Evolutionary conservation across 1,140 invertebrate genomes (phyloP).

Genomic region (Heliconius hewitsoni): DNA sequence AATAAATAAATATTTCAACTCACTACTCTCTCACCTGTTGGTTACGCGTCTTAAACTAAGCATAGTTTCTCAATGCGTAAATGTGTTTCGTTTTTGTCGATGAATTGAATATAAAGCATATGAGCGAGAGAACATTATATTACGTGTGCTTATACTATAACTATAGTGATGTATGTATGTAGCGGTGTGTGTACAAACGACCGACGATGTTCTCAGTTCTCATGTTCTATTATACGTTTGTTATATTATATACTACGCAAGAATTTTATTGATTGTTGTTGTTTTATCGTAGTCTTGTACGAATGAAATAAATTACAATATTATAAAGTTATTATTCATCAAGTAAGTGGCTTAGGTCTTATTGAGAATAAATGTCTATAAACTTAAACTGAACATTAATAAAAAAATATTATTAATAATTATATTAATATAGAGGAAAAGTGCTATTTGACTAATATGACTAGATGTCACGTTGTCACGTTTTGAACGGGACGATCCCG

Average conservation of each 20-base stretch:
- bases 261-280: constrained; percentile 17
- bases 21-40: constrained; percentile 53
- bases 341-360: too few relatives aligned
- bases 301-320: not conserved
- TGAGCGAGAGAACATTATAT: constrained; percentile 41
- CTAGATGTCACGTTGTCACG: too few relatives aligned
- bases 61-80: constrained; percentile 41
- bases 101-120: constrained; percentile 42
- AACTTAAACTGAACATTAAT: too few relatives aligned
- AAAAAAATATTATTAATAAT: not conserved
- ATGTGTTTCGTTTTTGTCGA: constrained; percentile 48
- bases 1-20: constrained; percentile 32
- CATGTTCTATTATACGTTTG: constrained; percentile 33
- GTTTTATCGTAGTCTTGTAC: not conserved
- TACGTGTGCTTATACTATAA: constrained; percentile 30
- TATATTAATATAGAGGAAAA: not conserved
- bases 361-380: too few relatives aligned
- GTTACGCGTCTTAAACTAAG: constrained; percentile 44
- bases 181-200: constrained; percentile 37
- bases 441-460: too few relatives aligned
- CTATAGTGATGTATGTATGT: constrained; percentile 17
- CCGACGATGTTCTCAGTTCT: constrained; percentile 31
- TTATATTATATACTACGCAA: constrained; percentile 32
- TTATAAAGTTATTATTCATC: not conserved
- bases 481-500: too few relatives aligned